phyloP scores from a whole-genome alignment of 2,113 vertebrate species.

The Piprites chloris region DNA sequence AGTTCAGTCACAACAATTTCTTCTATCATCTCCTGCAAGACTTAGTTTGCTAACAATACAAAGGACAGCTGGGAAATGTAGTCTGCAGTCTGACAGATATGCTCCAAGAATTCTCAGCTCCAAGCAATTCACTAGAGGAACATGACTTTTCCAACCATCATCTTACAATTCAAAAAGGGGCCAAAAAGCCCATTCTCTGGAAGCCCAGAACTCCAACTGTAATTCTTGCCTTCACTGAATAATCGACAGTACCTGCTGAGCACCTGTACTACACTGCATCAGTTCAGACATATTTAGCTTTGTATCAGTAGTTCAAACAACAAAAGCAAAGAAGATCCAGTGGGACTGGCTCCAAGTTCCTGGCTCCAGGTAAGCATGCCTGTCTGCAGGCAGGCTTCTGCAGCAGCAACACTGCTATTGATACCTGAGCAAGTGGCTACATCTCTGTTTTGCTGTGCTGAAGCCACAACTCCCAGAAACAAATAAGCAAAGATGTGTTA shows the following conservation, averaged over 20 bases:
- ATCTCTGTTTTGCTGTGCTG: neutral
- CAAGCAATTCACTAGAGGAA: neutral
- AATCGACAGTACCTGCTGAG: neutral
- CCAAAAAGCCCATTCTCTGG: neutral
- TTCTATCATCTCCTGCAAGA: neutral
- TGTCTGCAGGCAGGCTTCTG: neutral
- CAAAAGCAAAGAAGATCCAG: neutral
- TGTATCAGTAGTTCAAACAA: neutral
- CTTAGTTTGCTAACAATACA: neutral
- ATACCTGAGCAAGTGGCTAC: fast-evolving
- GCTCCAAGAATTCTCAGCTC: neutral
- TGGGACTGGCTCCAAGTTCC: neutral
- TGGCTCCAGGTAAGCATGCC: neutral
- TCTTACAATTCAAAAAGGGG: neutral
- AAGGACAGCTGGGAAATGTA: neutral
- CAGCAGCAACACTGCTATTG: neutral
- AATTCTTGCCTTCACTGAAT: neutral
- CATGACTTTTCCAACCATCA: neutral
- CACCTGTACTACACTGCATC: neutral
- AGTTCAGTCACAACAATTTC: neutral
- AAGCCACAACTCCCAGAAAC: neutral
- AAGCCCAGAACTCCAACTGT: neutral
- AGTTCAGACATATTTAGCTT: neutral
- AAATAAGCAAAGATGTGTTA: neutral
- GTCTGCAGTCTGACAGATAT: neutral